These are phyloP conservation scores for Polypedilum pembai DNA, from an alignment of 1,140 invertebrate genomes.

Conservation along the genomic window DNA sequence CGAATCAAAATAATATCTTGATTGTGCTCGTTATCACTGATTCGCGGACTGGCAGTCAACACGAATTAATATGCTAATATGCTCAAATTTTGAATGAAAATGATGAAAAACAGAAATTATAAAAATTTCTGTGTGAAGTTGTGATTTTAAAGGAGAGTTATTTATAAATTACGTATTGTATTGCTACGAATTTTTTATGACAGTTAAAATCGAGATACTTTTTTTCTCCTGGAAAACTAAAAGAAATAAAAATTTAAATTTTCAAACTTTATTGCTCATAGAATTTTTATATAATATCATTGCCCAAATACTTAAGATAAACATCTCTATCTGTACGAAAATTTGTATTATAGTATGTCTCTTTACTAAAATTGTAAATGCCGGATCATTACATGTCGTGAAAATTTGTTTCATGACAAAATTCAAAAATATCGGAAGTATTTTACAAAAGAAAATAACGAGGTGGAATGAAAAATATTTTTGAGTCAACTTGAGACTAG, in stretches of 20 bases:
- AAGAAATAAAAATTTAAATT: too few species aligned
- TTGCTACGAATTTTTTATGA: too few species aligned
- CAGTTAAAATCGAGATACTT: too few species aligned
- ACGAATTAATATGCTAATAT: neutral
- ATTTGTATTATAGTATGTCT: neutral
- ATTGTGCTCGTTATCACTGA: conserved; percentile 30
- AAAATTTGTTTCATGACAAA: neutral
- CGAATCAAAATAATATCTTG: conserved; percentile 28
- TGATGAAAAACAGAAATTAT: too few species aligned
- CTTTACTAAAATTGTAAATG: neutral
- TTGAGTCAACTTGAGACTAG: neutral
- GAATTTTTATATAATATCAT: neutral
- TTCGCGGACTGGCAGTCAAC: conserved; percentile 29
- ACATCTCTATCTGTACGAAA: neutral
- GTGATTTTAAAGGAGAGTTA: too few species aligned
- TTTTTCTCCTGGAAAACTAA: too few species aligned
- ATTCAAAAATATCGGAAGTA: neutral
- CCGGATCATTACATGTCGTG: neutral
- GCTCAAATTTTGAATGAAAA: neutral
- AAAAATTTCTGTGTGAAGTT: too few species aligned
- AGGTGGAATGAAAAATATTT: conserved; percentile 19
- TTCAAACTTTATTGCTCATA: neutral
- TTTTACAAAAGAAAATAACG: neutral
- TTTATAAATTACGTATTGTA: too few species aligned
- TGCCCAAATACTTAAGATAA: neutral